Evolutionary conservation across 2,888 invertebrate genomes (phyloP).

Genomic region (Epinotia brunnichana): DNA sequence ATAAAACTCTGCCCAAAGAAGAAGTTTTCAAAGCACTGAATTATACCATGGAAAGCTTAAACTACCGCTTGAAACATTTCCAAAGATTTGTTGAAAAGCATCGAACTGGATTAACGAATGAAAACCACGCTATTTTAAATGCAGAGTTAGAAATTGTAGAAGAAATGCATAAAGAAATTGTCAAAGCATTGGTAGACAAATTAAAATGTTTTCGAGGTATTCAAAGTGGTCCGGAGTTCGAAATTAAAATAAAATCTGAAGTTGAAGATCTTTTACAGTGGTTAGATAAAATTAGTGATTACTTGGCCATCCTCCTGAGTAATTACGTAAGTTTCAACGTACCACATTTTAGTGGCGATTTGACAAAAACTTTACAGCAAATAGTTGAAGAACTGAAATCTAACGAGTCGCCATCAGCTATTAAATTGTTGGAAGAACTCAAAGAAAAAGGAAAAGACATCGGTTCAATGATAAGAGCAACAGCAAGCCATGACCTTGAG

Average conservation of each 20-base stretch:
- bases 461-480: constrained; percentile 64
- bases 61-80: constrained; percentile 66
- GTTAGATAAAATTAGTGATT: constrained; percentile 73
- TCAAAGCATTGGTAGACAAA: constrained; percentile 59
- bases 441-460: constrained; percentile 64
- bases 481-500: constrained; percentile 66
- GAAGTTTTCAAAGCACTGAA: constrained; percentile 65
- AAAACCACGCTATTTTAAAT: constrained; percentile 58
- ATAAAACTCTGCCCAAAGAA: constrained; percentile 58
- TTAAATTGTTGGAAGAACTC: constrained; percentile 61
- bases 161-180: constrained; percentile 73
- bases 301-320: constrained; percentile 60
- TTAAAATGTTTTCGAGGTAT: constrained; percentile 63
- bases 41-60: constrained; percentile 69
- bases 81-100: constrained; percentile 66
- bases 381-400: constrained; percentile 65
- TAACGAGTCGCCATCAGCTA: constrained; percentile 54
- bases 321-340: constrained; percentile 64
- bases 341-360: constrained; percentile 60
- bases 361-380: constrained; percentile 70
- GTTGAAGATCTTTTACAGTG: constrained; percentile 67
- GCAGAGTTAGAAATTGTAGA: constrained; percentile 75
- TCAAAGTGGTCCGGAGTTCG: constrained; percentile 60
- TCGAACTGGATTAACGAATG: constrained; percentile 55
- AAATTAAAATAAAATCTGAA: constrained; percentile 55